Base-by-base conservation (phyloP, 2,113 vertebrate species). In the Gulo gulo region DNA sequence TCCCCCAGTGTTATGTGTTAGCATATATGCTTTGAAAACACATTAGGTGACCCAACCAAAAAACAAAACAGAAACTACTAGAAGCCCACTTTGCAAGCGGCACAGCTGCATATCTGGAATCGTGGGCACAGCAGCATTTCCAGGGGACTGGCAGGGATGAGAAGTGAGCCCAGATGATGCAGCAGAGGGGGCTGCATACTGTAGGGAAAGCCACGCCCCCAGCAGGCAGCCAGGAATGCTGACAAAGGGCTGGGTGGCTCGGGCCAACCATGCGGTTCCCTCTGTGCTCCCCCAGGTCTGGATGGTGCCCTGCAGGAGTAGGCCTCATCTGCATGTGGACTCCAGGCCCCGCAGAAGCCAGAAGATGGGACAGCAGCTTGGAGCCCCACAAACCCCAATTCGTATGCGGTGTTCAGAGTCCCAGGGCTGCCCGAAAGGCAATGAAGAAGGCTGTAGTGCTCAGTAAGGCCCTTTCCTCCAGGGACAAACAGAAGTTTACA, bases 161-260 rank as follows among this genome's bases (percentile, higher is more conserved):
- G 5, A 10, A 3, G 29, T 36, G 57, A 55, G 20, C 55, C 45
- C 76, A 4, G 4, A 55, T 57, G 78, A 18, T 11, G n/a, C 29
- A 36, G 16, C 1, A 0, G 42, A 8, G 9, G 59, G 31, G 2
- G 8, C 18, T 21, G 18, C 29, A 21, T 0, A 2, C 42, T 1
- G 1, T 12, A 5, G 9, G 10, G 31, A 21, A 50, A 23, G 6
- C 15, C 16, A 4, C 0, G 7, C 7, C 18, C 63, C 11, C 2
- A 39, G 55, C 26, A 36, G 74, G 21, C 1, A 31, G 31, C 15
- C n/a, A 4, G 3, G 59, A 34, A 24, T 0, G 18, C 26, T 5
- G 31, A 10, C 2, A 1, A 42, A 6, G 24, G 57, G n/a, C 57
- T 6, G 34, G 52, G 10, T 39, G 2, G 0, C 76, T 18, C 1